These are phyloP conservation scores for Cyphotilapia sp. DNA, from an alignment of 2,113 vertebrate species.

Conservation along the genomic window DNA sequence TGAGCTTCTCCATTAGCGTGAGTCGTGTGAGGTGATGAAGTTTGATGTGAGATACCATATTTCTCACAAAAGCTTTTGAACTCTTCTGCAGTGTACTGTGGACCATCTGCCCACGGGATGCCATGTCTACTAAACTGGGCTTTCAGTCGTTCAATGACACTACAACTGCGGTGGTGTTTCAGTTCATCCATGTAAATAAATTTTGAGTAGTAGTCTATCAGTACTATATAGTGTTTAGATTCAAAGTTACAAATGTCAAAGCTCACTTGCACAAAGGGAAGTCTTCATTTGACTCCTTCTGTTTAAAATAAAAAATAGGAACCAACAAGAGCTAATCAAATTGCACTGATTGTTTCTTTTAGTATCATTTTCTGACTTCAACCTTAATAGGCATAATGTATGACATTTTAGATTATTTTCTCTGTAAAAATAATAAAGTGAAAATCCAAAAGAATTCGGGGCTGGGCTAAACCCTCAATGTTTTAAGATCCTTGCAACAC, in stretches of 20 bases:
- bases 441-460: not conserved
- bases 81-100: not conserved
- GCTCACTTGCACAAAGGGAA: not conserved
- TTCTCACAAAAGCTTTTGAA: not conserved
- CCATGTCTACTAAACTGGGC: not conserved
- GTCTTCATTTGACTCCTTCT: not conserved
- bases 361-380: not conserved
- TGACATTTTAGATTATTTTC: rapidly evolving
- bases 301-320: not conserved
- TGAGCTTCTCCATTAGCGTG: not conserved
- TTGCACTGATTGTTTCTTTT: not conserved
- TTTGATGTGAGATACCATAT: not conserved
- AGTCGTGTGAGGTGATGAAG: not conserved
- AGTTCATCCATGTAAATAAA: not conserved
- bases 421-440: not conserved
- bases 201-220: not conserved
- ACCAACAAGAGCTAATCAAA: not conserved
- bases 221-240: not conserved
- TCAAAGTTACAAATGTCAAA: not conserved
- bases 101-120: not conserved
- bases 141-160: not conserved
- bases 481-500: not conserved
- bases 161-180: not conserved
- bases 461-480: not conserved
- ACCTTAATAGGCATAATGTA: not conserved